Evolutionary conservation across 2,113 vertebrate genomes (phyloP), one percentile per base, ranked within the genome.

Genomic region (Canis aureus): DNA sequence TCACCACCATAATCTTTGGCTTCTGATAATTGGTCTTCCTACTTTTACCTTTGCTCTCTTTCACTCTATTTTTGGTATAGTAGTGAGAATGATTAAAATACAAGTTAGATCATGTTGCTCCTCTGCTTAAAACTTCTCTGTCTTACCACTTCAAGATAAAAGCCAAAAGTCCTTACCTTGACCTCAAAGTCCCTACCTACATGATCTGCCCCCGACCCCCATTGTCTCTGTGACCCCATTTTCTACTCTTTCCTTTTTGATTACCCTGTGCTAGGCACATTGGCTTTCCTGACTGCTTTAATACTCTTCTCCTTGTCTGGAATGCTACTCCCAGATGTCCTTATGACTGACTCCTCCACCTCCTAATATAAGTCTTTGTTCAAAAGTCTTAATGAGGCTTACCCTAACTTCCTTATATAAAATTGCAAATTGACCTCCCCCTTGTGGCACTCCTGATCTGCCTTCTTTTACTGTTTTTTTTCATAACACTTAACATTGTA

Each of bases 131-230:
- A 69, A 78, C 23, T 27, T 71, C n/a, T 43, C 49, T 66, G 79
- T 38, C 84, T 85, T 71, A 78, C 55, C 32, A 59, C 59, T 92
- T 97, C 69, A 84, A 71, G 64, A 83, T 69, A 92, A 84, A 89
- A 96, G 29, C 35, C 73, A 49, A 35, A 76, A 67, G 55, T 92
- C 15, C 49, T 71, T 94, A 27, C 15, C 16, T 10, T 66, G 66
- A 81, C 59, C 11, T 89, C 3, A 76, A 71, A 79, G 17, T 35
- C 19, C 73, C 15, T 59, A 13, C 38, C 43, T 43, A 43, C 43
- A 82, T 55, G 15, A n/a, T 71, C 29, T 80, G 69, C 43, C 38
- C 57, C 57, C 51, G 8, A 51, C 64, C 17, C 55, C 79, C 13
- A 4, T 85, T 66, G 66, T 32, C 12, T 94, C 53, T 92, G 57